Evolutionary conservation across 1,140 invertebrate genomes (phyloP), one percentile per base, ranked within the genome.

Genomic region (Sitodiplosis mosellana): DNA sequence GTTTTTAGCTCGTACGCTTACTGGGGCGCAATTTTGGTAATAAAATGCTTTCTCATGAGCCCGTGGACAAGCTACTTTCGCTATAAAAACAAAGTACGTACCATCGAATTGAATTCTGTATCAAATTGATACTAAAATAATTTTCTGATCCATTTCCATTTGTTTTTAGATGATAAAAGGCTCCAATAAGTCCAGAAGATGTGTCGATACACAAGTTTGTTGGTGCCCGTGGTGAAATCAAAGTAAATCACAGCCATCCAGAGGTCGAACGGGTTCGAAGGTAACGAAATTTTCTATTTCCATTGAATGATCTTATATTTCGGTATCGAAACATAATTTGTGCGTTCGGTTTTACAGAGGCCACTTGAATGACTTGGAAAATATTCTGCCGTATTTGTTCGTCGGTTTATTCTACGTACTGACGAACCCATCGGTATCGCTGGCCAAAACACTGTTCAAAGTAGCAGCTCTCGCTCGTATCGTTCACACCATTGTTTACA

Each of bases 341-440:
- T n/a, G n/a, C n/a, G n/a, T n/a, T n/a, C n/a, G n/a, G n/a, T n/a
- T 17, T 64, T 62, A 2, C 54, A 78, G 78, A 53, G 74, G 75
- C 17, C 80, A 83, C 59, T 60, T 70, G 49, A 83, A 82, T 54
- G 80, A 83, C 52, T 56, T 83, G 51, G 80, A 83, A 56, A 83
- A 81, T 52, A 69, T 81, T 44, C 55, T 76, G 15, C 67, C 75
- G 0, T 83, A 80, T 63, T 67, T 78, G 10, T 57, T 72, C 1
- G 64, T 77, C 47, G 74, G 71, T 2, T 61, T 71, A 15, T 49
- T 79, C 0, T 83, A 78, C 56, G 57, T 79, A 20, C 55, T 56
- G 45, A 80, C 75, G 1, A 64, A 66, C 50, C 80, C 80, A 11
- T 57, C 58, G 33, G 33, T 56, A 2, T 55, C 48, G 2, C 42